Conservation (phyloP, 64 coral and sea anemone species). For the Hydrozoanthus tunicans region DNA sequence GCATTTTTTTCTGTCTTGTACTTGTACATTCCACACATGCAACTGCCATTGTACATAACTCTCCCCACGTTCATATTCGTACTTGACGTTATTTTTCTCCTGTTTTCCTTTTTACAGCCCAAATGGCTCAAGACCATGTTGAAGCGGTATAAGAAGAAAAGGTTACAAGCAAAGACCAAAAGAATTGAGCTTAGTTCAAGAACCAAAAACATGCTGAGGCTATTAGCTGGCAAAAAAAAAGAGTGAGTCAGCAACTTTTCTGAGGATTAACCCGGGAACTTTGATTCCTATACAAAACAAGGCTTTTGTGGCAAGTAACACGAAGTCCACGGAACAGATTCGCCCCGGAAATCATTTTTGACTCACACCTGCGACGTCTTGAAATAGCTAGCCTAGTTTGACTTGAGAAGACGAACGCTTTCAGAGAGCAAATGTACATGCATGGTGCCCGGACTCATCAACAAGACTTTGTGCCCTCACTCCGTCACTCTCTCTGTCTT, state of each 20-base stretch:
- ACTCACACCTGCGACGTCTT: too few species aligned
- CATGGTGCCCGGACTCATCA: too few species aligned
- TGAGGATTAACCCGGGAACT: not conserved
- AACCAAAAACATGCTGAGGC: not conserved
- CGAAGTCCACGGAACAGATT: not conserved
- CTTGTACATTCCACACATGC: not conserved
- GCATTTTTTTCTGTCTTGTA: not conserved
- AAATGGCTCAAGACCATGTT: slow-evolving; percentile 23
- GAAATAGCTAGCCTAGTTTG: too few species aligned
- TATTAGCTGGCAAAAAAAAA: not conserved
- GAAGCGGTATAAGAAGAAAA: slow-evolving; percentile 19
- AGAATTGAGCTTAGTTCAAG: not conserved
- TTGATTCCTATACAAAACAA: not conserved
- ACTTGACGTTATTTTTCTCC: not conserved
- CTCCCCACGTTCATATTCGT: too few species aligned
- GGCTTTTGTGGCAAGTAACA: not conserved
- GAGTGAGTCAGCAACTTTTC: not conserved
- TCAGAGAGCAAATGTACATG: too few species aligned
- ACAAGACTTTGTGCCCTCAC: too few species aligned
- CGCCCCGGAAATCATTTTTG: not conserved
- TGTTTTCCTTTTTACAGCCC: slow-evolving; percentile 14
- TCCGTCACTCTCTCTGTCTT: too few species aligned
- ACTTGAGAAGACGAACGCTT: too few species aligned
- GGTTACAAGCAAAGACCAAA: not conserved
- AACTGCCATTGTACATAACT: not conserved